Evolutionary conservation across 2,888 invertebrate species (phyloP).

Genomic region (Ischnus inquisitorius): DNA sequence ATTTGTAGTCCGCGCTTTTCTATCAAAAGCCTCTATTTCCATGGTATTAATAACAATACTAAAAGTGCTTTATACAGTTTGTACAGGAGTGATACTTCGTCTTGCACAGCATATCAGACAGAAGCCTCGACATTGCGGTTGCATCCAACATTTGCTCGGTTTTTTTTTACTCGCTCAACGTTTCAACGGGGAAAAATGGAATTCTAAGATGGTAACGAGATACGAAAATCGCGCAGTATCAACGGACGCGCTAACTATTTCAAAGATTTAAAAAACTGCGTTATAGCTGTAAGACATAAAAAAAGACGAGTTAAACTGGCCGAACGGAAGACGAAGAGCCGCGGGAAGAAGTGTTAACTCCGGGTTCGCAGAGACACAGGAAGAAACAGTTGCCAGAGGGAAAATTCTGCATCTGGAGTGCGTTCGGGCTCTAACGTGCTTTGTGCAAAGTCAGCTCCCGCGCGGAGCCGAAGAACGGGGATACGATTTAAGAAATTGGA

Average conservation of each 20-base stretch:
- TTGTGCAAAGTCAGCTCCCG: conserved; percentile 26
- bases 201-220: too few relatives aligned
- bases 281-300: conserved; percentile 40
- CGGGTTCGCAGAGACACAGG: conserved; percentile 9
- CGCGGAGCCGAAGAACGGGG: conserved; percentile 9
- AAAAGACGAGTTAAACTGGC: conserved; percentile 21
- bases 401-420: conserved; percentile 44
- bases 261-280: too few relatives aligned
- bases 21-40: too few relatives aligned
- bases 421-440: conserved; percentile 9
- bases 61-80: too few relatives aligned
- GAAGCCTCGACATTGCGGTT: too few relatives aligned
- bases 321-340: conserved; percentile 2
- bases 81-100: too few relatives aligned
- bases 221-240: background rate
- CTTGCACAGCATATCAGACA: too few relatives aligned
- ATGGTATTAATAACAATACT: too few relatives aligned
- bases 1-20: too few relatives aligned
- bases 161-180: too few relatives aligned
- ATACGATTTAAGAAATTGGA: conserved; percentile 19
- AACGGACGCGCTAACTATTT: conserved; percentile 11
- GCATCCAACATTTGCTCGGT: too few relatives aligned
- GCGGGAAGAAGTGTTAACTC: conserved; percentile 42
- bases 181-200: too few relatives aligned
- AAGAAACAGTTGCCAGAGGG: conserved; percentile 44